phyloP scores from a whole-genome alignment of 2,888 invertebrate species.

The Leptothorax acervorum region DNA sequence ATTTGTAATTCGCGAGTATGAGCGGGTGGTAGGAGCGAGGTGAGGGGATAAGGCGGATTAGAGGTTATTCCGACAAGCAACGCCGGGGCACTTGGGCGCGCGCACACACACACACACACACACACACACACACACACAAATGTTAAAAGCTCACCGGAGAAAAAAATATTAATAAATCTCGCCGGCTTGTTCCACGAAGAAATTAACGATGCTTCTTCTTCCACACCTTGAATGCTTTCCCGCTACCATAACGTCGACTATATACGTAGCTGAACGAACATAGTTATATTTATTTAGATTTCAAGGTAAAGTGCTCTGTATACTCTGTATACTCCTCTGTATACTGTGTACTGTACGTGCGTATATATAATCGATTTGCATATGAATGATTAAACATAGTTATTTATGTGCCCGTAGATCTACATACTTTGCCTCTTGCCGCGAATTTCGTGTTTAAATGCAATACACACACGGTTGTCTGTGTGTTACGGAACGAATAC shows the following conservation, averaged over 20 bases:
- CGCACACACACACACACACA: no score
- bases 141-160: slow-evolving; percentile 72
- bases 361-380: slow-evolving; percentile 16
- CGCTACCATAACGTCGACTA: not conserved
- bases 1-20: slow-evolving; percentile 74
- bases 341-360: not conserved
- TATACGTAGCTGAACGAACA: not conserved
- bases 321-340: no score
- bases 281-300: slow-evolving; percentile 21
- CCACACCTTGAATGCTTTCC: slow-evolving; percentile 24
- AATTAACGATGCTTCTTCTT: slow-evolving; percentile 71
- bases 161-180: slow-evolving; percentile 76
- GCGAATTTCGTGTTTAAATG: slow-evolving; percentile 17
- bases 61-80: not conserved
- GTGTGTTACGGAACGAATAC: slow-evolving; percentile 6
- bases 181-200: slow-evolving; percentile 69
- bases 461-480: not conserved
- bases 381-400: slow-evolving; percentile 9
- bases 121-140: not conserved
- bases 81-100: slow-evolving; percentile 23
- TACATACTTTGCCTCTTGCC: not conserved
- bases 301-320: not conserved
- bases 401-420: not conserved
- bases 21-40: slow-evolving; percentile 36
- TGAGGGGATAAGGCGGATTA: slow-evolving; percentile 19